These are phyloP conservation scores for Erpetoichthys calabaricus DNA, from an alignment of 2,797 vertebrate genomes.

Conservation along the genomic window DNA sequence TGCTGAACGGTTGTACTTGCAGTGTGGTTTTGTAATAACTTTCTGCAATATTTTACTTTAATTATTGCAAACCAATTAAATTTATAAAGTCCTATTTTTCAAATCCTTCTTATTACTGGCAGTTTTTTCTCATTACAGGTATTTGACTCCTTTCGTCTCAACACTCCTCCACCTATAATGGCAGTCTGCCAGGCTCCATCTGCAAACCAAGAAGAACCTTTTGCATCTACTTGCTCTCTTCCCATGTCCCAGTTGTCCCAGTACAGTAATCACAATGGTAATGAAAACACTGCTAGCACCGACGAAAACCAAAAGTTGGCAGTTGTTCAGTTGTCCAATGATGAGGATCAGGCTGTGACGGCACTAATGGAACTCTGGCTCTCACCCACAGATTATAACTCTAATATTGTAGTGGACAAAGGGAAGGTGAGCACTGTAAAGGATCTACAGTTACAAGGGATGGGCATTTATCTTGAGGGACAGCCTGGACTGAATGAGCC, in stretches of 20 bases:
- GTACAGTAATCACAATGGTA: constrained; percentile 4
- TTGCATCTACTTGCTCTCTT: constrained; percentile 14
- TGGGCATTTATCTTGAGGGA: too few species aligned
- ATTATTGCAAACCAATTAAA: too few species aligned
- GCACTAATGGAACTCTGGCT: constrained; percentile 33
- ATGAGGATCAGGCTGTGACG: constrained; percentile 41
- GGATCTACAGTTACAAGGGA: too few species aligned
- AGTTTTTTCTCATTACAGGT: constrained; percentile 15
- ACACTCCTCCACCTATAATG: constrained; percentile 37
- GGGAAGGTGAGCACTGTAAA: too few species aligned
- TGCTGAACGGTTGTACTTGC: too few species aligned
- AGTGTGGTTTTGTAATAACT: too few species aligned
- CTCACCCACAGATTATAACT: too few species aligned
- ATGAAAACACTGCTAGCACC: background rate
- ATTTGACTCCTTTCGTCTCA: constrained; percentile 27
- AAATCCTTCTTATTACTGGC: too few species aligned
- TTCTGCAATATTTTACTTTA: too few species aligned
- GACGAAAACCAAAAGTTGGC: background rate
- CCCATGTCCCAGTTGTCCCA: constrained; percentile 22
- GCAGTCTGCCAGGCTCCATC: constrained; percentile 21
- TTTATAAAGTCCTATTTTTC: too few species aligned
- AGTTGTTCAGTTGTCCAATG: constrained; percentile 33
- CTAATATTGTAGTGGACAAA: too few species aligned
- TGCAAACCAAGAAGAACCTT: background rate
- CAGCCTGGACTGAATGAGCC: too few species aligned